Evolutionary conservation across 2,888 invertebrate genomes (phyloP), one percentile per base, ranked within the genome.

Genomic region (Trichacis sp.): DNA sequence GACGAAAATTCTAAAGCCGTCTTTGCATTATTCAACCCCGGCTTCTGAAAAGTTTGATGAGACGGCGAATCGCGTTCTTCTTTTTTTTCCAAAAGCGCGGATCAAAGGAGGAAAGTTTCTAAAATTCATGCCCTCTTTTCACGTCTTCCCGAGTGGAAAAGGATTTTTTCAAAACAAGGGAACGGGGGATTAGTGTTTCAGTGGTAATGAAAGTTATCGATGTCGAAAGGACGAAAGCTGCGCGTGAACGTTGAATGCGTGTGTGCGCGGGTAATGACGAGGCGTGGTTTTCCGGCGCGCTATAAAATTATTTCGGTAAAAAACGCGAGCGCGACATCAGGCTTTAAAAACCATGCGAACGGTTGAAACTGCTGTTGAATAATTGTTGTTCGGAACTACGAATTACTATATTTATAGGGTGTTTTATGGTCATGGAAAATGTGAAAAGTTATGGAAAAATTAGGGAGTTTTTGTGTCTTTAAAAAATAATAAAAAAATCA

Each of bases 261-360:
- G 81, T 24, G 24, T 24, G 8, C 8, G 24, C 77, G 68, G 66
- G 68, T 83, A 83, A 83, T 82, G 76, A 81, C 76, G 79, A 77
- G 78, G 74, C 77, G 72, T 72, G 57, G 69, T 69, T 68, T 73
- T 73, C 68, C 71, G 71, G 66, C 63, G 68, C 64, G 75, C 71
- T 72, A 69, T 76, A 68, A 77, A 82, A 82, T 82, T 81, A 82
- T 76, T 73, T 65, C 65, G 76, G 72, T n/a, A 79, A 81, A 51
- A 83, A 80, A 80, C 78, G 77, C 74, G 79, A 78, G 72, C 74
- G 70, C 71, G 70, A 65, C 49, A 61, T 50, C 19, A 38, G 50
- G 47, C 29, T 47, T 29, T 3, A 24, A 8, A 3, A 24, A 8
- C 24, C 3, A n/a, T n/a, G 24, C 4, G 24, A 24, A 24, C 24